phyloP scores from a whole-genome alignment of 1,140 invertebrate species.

The Vanessa atalanta region DNA sequence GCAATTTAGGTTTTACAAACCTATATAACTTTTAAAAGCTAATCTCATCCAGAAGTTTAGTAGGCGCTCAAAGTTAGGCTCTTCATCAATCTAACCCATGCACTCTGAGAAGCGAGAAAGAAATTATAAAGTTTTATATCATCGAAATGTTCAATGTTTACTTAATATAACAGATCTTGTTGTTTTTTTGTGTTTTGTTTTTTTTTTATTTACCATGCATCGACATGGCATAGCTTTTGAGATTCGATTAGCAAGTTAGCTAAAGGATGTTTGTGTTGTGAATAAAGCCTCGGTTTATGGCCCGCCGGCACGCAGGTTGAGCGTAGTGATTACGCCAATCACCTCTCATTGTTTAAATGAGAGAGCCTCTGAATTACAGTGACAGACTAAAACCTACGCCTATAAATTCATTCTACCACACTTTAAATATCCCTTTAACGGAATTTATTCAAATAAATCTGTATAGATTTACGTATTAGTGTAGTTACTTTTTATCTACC shows the following conservation, averaged over 20 bases:
- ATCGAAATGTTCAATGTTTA: background rate
- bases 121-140: conserved; percentile 28
- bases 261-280: conserved; percentile 31
- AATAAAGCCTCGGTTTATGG: conserved; percentile 34
- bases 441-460: conserved; percentile 2
- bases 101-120: conserved; percentile 27
- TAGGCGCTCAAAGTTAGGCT: conserved; percentile 34
- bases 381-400: conserved; percentile 34
- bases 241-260: conserved; percentile 29
- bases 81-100: conserved; percentile 38
- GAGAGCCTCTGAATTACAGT: conserved; percentile 39
- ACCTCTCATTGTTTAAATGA: conserved; percentile 41
- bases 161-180: background rate
- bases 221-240: background rate
- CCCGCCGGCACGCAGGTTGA: conserved; percentile 32
- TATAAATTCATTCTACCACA: conserved; percentile 33
- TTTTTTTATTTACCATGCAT: background rate
- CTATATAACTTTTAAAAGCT: conserved; percentile 35
- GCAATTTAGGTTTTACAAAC: conserved; percentile 24
- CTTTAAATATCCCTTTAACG: conserved; percentile 24
- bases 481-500: background rate
- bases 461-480: background rate
- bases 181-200: background rate
- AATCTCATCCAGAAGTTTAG: conserved; percentile 35
- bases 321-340: conserved; percentile 40